Evolutionary conservation across 2,113 vertebrate species (phyloP).

Genomic region (Calypte anna): DNA sequence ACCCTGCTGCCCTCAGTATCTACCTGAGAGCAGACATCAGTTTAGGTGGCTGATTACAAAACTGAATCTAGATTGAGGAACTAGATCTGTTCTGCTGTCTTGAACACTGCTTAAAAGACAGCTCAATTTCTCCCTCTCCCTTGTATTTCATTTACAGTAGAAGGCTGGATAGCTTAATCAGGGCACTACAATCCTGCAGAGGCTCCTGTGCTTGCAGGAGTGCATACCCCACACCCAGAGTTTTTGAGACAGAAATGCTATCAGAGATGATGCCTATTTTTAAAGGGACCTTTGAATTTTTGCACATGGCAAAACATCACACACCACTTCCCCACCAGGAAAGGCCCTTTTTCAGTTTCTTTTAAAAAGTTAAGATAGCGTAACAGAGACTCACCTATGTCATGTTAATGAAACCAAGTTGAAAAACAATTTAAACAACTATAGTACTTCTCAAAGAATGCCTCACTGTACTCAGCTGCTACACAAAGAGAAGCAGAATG

Average conservation of each 20-base stretch:
- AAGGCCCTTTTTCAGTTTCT: background rate
- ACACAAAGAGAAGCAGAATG: background rate
- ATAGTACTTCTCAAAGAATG: rapidly evolving
- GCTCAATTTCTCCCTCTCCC: background rate
- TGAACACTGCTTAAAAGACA: background rate
- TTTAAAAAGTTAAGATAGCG: background rate
- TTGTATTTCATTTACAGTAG: background rate
- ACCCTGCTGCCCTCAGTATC: background rate
- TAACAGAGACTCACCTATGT: background rate
- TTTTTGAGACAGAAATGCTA: background rate
- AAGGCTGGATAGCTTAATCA: background rate
- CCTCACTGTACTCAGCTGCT: background rate
- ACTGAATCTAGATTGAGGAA: slow-evolving; percentile 3
- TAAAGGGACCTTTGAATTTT: background rate
- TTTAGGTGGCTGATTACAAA: background rate
- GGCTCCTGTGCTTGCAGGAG: background rate
- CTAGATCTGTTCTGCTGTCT: background rate
- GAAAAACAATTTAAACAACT: background rate
- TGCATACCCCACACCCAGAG: rapidly evolving
- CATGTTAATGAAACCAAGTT: background rate
- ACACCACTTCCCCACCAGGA: background rate
- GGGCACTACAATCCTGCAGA: background rate
- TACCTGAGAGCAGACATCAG: background rate
- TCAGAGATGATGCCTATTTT: background rate
- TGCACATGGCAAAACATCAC: background rate